phyloP scores from a whole-genome alignment of 2,888 invertebrate species.

The Entomobrya multifasciata region DNA sequence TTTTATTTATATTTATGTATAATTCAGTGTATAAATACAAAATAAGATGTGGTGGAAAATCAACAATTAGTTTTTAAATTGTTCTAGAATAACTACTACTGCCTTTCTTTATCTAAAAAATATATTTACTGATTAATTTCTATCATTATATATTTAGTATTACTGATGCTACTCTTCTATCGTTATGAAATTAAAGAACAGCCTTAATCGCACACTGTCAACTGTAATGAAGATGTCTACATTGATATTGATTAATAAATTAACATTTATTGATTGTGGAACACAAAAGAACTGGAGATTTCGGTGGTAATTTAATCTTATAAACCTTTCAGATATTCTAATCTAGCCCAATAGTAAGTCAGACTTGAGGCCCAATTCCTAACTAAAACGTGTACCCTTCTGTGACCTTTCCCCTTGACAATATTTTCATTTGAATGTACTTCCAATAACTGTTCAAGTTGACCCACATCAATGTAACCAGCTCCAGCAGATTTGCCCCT shows the following conservation, averaged over 20 bases:
- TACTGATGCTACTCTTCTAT: constrained; percentile 17
- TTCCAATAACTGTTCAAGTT: constrained; percentile 33
- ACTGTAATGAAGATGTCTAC: constrained; percentile 19
- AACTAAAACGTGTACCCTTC: constrained; percentile 54
- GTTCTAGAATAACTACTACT: background rate
- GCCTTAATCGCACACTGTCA: constrained; percentile 41
- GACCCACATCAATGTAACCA: constrained; percentile 68
- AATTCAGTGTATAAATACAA: background rate
- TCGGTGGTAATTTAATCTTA: background rate
- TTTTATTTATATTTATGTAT: constrained; percentile 37
- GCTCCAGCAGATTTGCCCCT: constrained; percentile 72
- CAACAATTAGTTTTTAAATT: background rate
- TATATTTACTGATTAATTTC: background rate
- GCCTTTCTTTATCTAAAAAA: background rate
- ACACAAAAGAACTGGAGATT: background rate
- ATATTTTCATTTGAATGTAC: background rate
- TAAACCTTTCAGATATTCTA: constrained; percentile 7
- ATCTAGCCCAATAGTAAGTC: constrained; percentile 61
- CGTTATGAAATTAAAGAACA: background rate
- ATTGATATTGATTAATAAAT: constrained; percentile 6
- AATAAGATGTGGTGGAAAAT: background rate
- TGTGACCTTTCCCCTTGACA: background rate
- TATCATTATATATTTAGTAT: background rate
- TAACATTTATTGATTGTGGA: background rate
- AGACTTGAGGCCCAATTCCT: constrained; percentile 63